Evolutionary conservation across 2,888 invertebrate genomes (phyloP).

Genomic region (Pollenia labialis): DNA sequence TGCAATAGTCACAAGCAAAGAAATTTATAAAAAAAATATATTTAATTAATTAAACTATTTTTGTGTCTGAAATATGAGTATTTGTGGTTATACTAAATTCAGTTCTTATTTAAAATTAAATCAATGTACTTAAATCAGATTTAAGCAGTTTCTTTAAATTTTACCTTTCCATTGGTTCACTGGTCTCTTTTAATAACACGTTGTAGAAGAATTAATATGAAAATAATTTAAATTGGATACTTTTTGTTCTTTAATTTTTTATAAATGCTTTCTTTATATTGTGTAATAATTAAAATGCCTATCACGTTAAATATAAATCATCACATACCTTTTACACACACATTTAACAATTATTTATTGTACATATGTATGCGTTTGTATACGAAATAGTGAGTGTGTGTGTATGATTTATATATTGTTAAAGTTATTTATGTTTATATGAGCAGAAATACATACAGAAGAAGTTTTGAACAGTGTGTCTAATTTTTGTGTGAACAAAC

Average conservation of each 20-base stretch:
- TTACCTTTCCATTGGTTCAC: neutral
- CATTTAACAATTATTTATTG: slow-evolving; percentile 54
- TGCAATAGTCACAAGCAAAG: slow-evolving; percentile 32
- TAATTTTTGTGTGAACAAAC: too few species aligned
- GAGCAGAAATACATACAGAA: neutral
- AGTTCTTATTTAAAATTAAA: neutral
- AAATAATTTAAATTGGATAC: slow-evolving; percentile 40
- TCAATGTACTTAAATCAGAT: slow-evolving; percentile 62
- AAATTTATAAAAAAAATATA: slow-evolving; percentile 1
- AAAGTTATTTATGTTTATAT: slow-evolving; percentile 48
- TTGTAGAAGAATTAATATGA: slow-evolving; percentile 31
- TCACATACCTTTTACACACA: slow-evolving; percentile 54
- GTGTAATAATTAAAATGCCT: slow-evolving; percentile 63
- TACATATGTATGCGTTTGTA: neutral
- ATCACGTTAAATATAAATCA: slow-evolving; percentile 71
- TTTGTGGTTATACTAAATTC: slow-evolving; percentile 2
- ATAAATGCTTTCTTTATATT: slow-evolving; percentile 9
- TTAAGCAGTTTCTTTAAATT: slow-evolving; percentile 36
- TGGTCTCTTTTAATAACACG: neutral
- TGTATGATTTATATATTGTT: slow-evolving; percentile 26
- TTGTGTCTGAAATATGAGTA: neutral
- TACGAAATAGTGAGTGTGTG: neutral
- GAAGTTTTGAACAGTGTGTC: neutral
- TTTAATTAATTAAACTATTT: slow-evolving; percentile 61
- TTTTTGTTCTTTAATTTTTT: slow-evolving; percentile 5